Evolutionary conservation across 2,797 vertebrate genomes (phyloP), one percentile per base, ranked within the genome.

Genomic region (Chaunax sp.): DNA sequence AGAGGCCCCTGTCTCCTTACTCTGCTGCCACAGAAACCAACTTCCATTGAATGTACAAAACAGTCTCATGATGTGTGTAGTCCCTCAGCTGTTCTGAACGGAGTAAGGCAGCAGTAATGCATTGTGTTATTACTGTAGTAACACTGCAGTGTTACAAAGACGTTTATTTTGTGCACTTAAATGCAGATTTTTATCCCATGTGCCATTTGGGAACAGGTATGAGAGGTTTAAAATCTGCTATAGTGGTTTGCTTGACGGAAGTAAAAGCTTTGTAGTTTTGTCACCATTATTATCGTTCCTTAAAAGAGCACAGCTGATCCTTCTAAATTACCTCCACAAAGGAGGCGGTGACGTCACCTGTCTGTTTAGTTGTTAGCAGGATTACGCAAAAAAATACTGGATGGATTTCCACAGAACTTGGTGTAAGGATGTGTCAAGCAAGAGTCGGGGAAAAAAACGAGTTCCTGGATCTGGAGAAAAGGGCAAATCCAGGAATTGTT

Each of bases 11-110:
- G 62, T 87, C 86, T 89, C 87, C 86, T 79, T 12, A 16, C 53
- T 60, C 75, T 75, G 63, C 57, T 88, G 87, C 92, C 81, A 84
- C 87, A 90, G 93, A 89, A 88, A 92, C 92, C 78, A 78, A 67
- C 80, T 84, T 83, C 46, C 65, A 63, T 72, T 57, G 71, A 61
- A 87, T 75, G 70, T 33, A n/a, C 58, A 44, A 68, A 82, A 75
- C 55, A 65, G 88, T 82, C 64, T 22, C 77, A 56, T 78, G 81
- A 89, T 87, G 88, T 89, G 75, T 83, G 88, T 70, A 65, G 45
- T 35, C 79, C 57, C 41, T 75, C 77, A 79, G 59, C 80, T 73
- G 78, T 78, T 71, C 64, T 81, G 77, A 86, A 91, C 88, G 87
- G 74, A 91, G 33, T 50, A 26, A 19, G 58, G 63, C 50, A 61